Evolutionary conservation across 2,113 vertebrate genomes (phyloP), one percentile per base, ranked within the genome.

Genomic region (Pavo muticus): DNA sequence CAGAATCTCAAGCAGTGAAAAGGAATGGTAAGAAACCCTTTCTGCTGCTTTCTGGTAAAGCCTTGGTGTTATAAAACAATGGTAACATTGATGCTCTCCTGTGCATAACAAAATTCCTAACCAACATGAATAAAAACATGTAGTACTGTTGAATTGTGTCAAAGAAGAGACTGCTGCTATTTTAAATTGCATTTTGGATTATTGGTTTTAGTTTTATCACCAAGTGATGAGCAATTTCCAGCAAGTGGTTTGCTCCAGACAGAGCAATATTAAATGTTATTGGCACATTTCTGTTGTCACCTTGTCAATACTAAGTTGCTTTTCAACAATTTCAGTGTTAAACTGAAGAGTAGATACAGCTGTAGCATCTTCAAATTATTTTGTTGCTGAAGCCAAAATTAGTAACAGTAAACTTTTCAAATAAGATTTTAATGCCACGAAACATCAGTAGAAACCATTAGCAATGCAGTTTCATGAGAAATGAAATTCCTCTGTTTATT

Each of bases 401-500:
- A 69, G 13, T 29, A 60, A 47, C 10, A 71, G 35, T 20, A 71
- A 78, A 80, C 19, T 63, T 68, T 89, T 40, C 10, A 68, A 72
- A 84, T 57, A 88, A 57, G 3, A 11, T 71, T 80, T 79, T 82
- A 71, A 42, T 61, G 68, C 50, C 20, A 42, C 3, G 6, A 68
- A 39, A 45, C 5, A 75, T 42, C 25, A 35, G 30, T 61, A 84
- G 56, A 81, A 90, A 52, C 10, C 47, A 65, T 63, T 27, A 77
- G 32, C 42, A 83, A 59, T 11, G 6, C 24, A 65, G 14, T 84
- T 84, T 78, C 32, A 82, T 20, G 60, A 68, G 87, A 61, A 56
- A 79, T 87, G 4, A 59, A 85, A 85, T 81, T 86, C 52, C 50
- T 95, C 70, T 52, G n/a, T 57, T 40, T 92, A 39, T 61, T 87